These are phyloP conservation scores for Miichthys miiuy DNA, from an alignment of 2,797 vertebrate genomes.

Conservation along the genomic window DNA sequence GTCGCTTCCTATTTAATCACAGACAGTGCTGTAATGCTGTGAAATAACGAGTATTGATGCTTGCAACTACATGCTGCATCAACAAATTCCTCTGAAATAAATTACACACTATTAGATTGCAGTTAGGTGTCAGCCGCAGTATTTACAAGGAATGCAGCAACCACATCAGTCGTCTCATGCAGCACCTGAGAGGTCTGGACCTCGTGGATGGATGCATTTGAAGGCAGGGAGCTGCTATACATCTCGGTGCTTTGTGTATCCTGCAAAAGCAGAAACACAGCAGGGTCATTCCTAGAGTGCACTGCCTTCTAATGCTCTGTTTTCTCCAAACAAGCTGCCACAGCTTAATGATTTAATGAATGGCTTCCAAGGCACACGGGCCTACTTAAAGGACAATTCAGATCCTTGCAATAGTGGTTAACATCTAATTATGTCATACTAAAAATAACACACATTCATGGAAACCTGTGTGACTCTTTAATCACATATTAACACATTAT, in stretches of 20 bases:
- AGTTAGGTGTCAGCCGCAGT: slow-evolving; percentile 56
- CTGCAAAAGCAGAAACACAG: slow-evolving; percentile 37
- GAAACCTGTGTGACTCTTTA: not conserved
- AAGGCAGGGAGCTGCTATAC: slow-evolving; percentile 27
- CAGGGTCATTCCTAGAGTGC: slow-evolving; percentile 43
- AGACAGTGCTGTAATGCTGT: slow-evolving; percentile 15
- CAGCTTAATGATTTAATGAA: slow-evolving; percentile 36
- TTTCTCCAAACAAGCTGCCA: slow-evolving; percentile 25
- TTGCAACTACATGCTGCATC: slow-evolving; percentile 35
- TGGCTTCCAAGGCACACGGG: slow-evolving; percentile 27
- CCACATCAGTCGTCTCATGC: slow-evolving; percentile 41
- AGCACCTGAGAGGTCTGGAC: slow-evolving; percentile 37
- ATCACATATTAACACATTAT: not conserved
- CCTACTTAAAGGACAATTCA: slow-evolving; percentile 5
- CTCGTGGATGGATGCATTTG: slow-evolving; percentile 31
- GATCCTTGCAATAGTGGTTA: not conserved
- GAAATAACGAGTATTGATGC: slow-evolving; percentile 39
- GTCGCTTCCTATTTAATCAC: slow-evolving; percentile 8
- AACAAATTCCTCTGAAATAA: slow-evolving; percentile 57
- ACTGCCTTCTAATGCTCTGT: slow-evolving; percentile 34
- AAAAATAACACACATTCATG: not conserved
- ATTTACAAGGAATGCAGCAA: slow-evolving; percentile 52
- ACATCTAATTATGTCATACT: not conserved
- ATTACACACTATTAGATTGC: slow-evolving; percentile 46
- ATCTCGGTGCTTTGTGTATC: slow-evolving; percentile 6